Conservation (phyloP, 2,888 invertebrate genomes). For the Drosophila borborema region DNA sequence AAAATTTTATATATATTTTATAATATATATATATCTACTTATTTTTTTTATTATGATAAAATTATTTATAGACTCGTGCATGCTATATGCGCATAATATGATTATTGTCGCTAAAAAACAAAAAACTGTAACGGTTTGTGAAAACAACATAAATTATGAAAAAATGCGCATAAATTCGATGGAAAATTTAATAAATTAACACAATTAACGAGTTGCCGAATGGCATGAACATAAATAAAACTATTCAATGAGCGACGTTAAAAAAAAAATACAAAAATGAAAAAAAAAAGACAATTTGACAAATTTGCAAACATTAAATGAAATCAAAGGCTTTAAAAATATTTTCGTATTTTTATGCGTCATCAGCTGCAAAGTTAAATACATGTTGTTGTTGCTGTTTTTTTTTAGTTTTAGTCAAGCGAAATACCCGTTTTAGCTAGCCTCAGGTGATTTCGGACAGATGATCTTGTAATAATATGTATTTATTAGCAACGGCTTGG, state of each 20-base stretch:
- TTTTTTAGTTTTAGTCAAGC: constrained; percentile 22
- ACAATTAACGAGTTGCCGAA: constrained; percentile 55
- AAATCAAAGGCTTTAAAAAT: constrained; percentile 38
- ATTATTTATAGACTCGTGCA: background rate
- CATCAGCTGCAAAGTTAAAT: constrained; percentile 3
- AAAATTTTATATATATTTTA: constrained; percentile 28
- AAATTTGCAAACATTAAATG: constrained; percentile 58
- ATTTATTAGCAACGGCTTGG: constrained; percentile 40
- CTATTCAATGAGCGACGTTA: constrained; percentile 13
- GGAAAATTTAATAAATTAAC: constrained; percentile 52
- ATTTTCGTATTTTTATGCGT: constrained; percentile 7
- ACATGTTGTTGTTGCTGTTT: background rate
- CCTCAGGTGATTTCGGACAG: constrained; percentile 45
- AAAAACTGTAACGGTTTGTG: constrained; percentile 75
- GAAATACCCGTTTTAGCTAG: constrained; percentile 66
- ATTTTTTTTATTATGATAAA: constrained; percentile 10
- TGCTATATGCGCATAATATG: constrained; percentile 30
- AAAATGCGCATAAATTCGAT: constrained; percentile 52
- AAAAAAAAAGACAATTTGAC: constrained; percentile 50
- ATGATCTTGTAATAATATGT: constrained; percentile 42
- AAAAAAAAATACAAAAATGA: constrained; percentile 1
- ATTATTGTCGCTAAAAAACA: constrained; percentile 50
- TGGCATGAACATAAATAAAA: constrained; percentile 38
- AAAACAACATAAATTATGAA: constrained; percentile 63
- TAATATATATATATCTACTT: too few relatives aligned